Evolutionary conservation across 1,140 invertebrate species (phyloP).

Genomic region (Zaprionus camerounensis): DNA sequence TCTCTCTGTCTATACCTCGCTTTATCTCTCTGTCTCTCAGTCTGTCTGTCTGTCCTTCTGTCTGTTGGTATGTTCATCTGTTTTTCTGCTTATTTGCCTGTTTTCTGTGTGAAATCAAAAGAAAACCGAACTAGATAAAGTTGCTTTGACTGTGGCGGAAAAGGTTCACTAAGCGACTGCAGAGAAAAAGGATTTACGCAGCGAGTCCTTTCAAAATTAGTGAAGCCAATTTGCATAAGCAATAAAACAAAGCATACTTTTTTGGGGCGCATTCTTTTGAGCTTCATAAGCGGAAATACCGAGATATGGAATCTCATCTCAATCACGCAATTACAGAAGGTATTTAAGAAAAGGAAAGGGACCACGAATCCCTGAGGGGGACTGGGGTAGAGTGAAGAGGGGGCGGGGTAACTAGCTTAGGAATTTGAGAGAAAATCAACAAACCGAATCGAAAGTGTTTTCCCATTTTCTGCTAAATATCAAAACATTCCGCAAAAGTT

Average conservation of each 20-base stretch:
- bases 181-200: constrained; percentile 51
- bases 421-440: constrained; percentile 1
- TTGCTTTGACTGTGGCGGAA: constrained; percentile 18
- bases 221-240: constrained; percentile 66
- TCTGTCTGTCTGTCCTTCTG: background rate
- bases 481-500: constrained; percentile 54
- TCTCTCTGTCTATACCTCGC: background rate
- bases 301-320: constrained; percentile 23
- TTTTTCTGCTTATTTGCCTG: background rate
- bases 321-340: constrained; percentile 19
- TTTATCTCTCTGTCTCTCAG: background rate
- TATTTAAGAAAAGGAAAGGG: constrained; percentile 6
- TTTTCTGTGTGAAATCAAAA: constrained; percentile 39
- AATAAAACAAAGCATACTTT: constrained; percentile 48
- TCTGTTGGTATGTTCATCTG: background rate
- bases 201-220: constrained; percentile 57
- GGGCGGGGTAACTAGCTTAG: background rate
- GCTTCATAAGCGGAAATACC: constrained; percentile 7
- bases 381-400: too few relatives aligned
- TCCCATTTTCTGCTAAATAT: constrained; percentile 45
- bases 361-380: background rate
- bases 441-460: constrained; percentile 8
- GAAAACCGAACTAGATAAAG: constrained; percentile 67
- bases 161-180: constrained; percentile 48
- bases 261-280: constrained; percentile 11